phyloP scores from a whole-genome alignment of 2,797 vertebrate species.

The Gambusia yucatana region DNA sequence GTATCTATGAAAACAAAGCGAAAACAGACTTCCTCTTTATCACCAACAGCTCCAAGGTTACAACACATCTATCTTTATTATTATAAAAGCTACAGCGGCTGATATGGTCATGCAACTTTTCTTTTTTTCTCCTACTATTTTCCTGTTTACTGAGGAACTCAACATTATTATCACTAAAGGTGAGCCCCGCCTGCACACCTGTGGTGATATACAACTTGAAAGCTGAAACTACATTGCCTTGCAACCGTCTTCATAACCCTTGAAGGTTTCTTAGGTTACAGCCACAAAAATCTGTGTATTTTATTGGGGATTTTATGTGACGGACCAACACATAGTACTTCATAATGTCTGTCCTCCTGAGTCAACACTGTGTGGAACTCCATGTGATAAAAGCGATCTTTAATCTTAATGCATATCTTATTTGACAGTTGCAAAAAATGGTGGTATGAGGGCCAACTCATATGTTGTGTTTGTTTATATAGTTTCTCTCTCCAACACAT shows the following conservation, averaged over 20 bases:
- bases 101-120: background rate
- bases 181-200: background rate
- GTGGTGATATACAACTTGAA: background rate
- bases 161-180: background rate
- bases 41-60: background rate
- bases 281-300: background rate
- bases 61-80: background rate
- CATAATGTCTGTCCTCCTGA: background rate
- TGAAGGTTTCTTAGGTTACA: background rate
- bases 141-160: background rate
- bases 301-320: background rate
- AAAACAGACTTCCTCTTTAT: background rate
- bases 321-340: background rate
- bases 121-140: background rate
- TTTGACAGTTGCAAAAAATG: background rate
- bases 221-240: background rate
- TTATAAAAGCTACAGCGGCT: background rate
- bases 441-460: background rate
- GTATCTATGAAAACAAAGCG: background rate
- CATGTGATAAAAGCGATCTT: background rate
- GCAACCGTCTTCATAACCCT: background rate
- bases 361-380: background rate
- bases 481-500: background rate
- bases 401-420: background rate
- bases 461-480: background rate